A percentile compares a stretch with the other conserved stretches of the same genome.
Evolutionary conservation across 2,113 vertebrate genomes (phyloP).

Genomic region (Nerophis lumbriciformis): DNA sequence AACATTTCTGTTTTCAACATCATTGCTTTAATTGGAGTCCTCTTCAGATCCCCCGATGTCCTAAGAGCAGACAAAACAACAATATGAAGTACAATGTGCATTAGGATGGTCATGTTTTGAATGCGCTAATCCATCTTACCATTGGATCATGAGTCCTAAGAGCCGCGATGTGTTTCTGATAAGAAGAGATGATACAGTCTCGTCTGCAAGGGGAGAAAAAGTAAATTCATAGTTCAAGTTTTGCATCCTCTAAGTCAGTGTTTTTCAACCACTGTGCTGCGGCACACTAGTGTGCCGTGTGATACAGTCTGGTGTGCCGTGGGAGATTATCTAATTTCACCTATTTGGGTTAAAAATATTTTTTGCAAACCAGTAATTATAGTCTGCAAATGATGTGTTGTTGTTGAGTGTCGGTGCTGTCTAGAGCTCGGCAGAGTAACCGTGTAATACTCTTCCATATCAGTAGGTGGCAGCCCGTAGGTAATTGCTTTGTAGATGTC

Average conservation of each 20-base stretch:
- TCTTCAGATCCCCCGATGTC: constrained; percentile 63
- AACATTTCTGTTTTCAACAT: constrained; percentile 27
- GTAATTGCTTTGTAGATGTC: too few species aligned
- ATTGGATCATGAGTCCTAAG: constrained; percentile 49
- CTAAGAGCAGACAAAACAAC: constrained; percentile 44
- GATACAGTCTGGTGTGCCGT: too few species aligned
- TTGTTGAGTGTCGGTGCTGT: too few species aligned
- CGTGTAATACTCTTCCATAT: too few species aligned
- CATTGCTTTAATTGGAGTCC: constrained; percentile 47
- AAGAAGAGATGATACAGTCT: constrained; percentile 70
- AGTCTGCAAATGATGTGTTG: too few species aligned
- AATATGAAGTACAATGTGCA: background rate
- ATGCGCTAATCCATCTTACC: constrained; percentile 43
- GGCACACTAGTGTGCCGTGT: too few species aligned
- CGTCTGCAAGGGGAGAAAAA: constrained; percentile 48
- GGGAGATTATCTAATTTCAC: too few species aligned
- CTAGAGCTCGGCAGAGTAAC: too few species aligned
- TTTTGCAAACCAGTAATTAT: too few species aligned
- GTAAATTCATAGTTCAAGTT: background rate
- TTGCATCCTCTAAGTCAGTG: background rate
- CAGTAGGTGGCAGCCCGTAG: too few species aligned
- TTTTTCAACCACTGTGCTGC: too few species aligned
- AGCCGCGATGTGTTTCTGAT: constrained; percentile 63
- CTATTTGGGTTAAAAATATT: too few species aligned
- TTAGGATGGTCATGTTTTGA: background rate